These are phyloP conservation scores for Cebidichthys violaceus DNA, from an alignment of 2,113 vertebrate species.

Conservation along the genomic window DNA sequence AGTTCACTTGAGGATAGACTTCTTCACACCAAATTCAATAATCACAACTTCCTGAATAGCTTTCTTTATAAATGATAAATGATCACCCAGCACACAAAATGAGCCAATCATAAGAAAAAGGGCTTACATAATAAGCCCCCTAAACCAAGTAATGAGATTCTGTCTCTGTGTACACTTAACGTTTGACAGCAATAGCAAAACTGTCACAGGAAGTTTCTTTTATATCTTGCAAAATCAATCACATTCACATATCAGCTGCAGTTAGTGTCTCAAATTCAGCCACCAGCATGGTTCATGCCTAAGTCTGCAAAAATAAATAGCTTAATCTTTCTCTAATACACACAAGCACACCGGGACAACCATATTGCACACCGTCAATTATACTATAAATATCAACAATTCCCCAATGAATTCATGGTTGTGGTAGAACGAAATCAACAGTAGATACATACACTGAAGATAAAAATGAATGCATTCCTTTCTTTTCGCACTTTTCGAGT, in stretches of 20 bases:
- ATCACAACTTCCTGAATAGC: constrained; percentile 17
- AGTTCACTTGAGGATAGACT: constrained; percentile 14
- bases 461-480: constrained; percentile 43
- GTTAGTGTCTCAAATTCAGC: constrained; percentile 25
- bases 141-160: constrained; percentile 28
- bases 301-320: constrained; percentile 8
- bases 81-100: constrained; percentile 20
- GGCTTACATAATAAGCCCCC: constrained; percentile 41
- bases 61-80: constrained; percentile 51
- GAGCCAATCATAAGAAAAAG: background rate
- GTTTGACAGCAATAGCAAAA: constrained; percentile 23
- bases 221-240: constrained; percentile 48
- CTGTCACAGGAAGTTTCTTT: constrained; percentile 28
- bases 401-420: constrained; percentile 10
- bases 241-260: constrained; percentile 29
- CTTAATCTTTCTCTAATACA: constrained; percentile 7
- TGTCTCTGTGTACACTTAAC: constrained; percentile 37
- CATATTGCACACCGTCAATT: constrained; percentile 11
- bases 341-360: constrained; percentile 10
- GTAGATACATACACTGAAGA: background rate
- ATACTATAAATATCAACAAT: constrained; percentile 6
- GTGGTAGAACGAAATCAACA: constrained; percentile 51
- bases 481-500: constrained; percentile 44
- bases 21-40: constrained; percentile 46
- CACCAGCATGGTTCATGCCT: constrained; percentile 2